Evolutionary conservation across 1,140 invertebrate genomes (phyloP).

Genomic region (Conopomorpha cramerella): DNA sequence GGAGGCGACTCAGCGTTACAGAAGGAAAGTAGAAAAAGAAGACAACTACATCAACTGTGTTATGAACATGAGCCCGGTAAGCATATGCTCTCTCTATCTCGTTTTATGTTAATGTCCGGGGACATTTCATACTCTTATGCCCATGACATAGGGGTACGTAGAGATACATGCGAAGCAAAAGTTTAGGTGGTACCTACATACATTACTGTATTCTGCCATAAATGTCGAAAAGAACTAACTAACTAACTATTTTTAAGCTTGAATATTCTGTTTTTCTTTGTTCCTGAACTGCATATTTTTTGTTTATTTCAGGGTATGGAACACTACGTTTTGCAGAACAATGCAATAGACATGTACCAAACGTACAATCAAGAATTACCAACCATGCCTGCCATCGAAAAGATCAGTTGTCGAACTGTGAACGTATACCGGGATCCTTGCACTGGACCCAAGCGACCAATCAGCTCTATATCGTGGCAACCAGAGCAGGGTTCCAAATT

Average conservation of each 20-base stretch:
- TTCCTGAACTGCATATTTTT: no score
- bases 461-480: conserved; percentile 86
- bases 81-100: conserved; percentile 5
- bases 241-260: no score
- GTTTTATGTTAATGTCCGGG: no score
- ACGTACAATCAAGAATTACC: conserved; percentile 79
- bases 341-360: conserved; percentile 90
- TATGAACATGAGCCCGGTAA: conserved; percentile 65
- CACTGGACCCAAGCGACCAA: conserved; percentile 69
- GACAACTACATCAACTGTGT: conserved; percentile 88
- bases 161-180: no score
- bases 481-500: conserved; percentile 83
- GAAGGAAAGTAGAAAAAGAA: conserved; percentile 95
- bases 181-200: no score
- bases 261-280: no score
- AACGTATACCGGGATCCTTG: conserved; percentile 72
- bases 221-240: no score
- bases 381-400: conserved; percentile 64
- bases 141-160: no score
- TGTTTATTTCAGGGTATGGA: conserved; percentile 72
- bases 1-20: conserved; percentile 85
- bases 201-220: no score
- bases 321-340: conserved; percentile 87
- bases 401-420: conserved; percentile 70
- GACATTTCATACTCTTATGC: no score